Evolutionary conservation across 2,113 vertebrate species (phyloP), one percentile per base, ranked within the genome.

Genomic region (Murina feae): DNA sequence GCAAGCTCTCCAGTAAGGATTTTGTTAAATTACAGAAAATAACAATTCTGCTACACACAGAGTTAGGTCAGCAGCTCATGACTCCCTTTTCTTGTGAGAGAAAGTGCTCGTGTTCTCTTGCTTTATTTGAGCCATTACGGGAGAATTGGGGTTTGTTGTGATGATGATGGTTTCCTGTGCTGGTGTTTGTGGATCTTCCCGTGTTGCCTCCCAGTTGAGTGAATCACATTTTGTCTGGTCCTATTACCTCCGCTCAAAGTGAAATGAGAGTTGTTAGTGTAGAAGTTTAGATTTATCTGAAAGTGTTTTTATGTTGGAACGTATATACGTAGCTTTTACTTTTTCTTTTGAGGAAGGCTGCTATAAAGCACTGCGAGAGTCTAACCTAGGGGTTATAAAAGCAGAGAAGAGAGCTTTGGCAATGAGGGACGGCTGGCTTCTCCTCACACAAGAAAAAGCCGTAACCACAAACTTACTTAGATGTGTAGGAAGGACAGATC

Each of bases 401-500:
- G 60, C 86, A 93, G 83, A 91, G 78, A 39, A 32, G 68, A 68
- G 13, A 44, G 49, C 28, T 21, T 66, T 79, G 90, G 44, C 86
- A 37, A 10, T 8, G n/a, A 89, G 80, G 83, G 89, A 91, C 75
- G 44, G 79, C 91, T 97, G 90, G 47, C 89, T 97, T 94, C 94
- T 89, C 92, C 71, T 93, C 95, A 89, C 84, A 93, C 81, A 91
- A 97, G 86, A 89, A 93, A 81, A 94, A 93, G 68, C 93, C 65
- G 47, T 95, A 94, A 87, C 78, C 83, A 49, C 86, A 93, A 72
- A 88, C 95, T 94, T 91, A 68, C 92, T 95, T 66, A 95, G 83
- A 66, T 89, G 35, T 92, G 93, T 21, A 94, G 96, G 96, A 96
- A 97, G 95, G 89, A 87, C 94, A 96, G 94, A 93, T 90, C 58